These are phyloP conservation scores for Cyrtonyx montezumae DNA, from an alignment of 2,113 vertebrate species.

Conservation along the genomic window DNA sequence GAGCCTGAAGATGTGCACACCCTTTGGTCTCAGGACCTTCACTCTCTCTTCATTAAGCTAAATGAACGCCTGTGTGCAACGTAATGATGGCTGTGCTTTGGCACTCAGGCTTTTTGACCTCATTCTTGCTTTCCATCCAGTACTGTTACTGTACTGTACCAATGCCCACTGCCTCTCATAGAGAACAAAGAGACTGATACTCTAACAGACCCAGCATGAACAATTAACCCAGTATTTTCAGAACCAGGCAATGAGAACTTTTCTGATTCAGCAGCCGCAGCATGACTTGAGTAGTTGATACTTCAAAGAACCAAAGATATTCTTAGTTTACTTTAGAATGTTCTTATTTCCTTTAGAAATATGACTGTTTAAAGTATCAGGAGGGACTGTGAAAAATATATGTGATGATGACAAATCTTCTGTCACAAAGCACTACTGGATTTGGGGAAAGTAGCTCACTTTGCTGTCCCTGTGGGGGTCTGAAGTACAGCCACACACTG, in stretches of 20 bases:
- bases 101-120: neutral
- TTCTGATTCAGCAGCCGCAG: neutral
- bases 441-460: neutral
- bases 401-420: neutral
- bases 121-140: neutral
- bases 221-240: neutral
- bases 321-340: neutral
- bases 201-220: neutral
- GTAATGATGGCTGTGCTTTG: neutral
- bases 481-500: neutral
- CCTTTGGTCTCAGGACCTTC: neutral
- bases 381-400: neutral
- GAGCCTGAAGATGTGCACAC: slow-evolving; percentile 31
- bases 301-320: neutral
- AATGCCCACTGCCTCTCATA: neutral
- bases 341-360: neutral
- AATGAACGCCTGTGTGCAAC: neutral
- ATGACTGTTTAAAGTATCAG: neutral
- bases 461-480: neutral
- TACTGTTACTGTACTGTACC: neutral
- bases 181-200: neutral
- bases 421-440: neutral
- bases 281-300: neutral
- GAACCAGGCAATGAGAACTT: neutral
- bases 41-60: neutral